Percentiles rank a stretch among this genome's conserved stretches.
These are phyloP conservation scores for Coracopsis vasa DNA, from an alignment of 2,113 vertebrate genomes.

Conservation along the genomic window DNA sequence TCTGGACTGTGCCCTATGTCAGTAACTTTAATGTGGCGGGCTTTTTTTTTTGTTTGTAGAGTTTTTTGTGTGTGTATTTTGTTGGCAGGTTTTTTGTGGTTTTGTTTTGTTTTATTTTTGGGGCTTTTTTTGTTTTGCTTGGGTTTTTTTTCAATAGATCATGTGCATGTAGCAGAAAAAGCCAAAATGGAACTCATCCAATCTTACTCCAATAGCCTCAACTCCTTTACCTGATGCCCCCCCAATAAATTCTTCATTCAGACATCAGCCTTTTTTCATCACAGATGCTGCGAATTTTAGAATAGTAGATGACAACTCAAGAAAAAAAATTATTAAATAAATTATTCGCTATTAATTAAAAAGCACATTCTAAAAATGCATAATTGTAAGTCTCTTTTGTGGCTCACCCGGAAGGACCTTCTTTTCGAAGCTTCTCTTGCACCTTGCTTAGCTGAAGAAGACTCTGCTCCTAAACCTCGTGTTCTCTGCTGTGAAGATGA, in stretches of 20 bases:
- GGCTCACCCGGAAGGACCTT: conserved; percentile 55
- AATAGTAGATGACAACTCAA: not conserved
- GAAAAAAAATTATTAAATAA: not conserved
- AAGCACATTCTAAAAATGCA: not conserved
- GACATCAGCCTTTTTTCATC: not conserved
- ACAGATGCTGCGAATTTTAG: not conserved
- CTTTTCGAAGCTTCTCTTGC: conserved; percentile 23
- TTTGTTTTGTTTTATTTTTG: no score
- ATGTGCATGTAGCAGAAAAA: not conserved
- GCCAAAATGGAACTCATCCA: not conserved
- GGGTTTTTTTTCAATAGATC: not conserved
- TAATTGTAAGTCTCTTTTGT: not conserved
- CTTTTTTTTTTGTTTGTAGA: no score
- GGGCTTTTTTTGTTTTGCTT: not conserved
- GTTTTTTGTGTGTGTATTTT: no score
- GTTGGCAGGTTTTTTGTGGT: not conserved
- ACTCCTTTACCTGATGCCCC: not conserved
- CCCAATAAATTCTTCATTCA: not conserved
- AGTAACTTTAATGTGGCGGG: not conserved
- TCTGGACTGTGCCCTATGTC: not conserved
- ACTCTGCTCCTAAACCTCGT: conserved; percentile 33
- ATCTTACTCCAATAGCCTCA: not conserved
- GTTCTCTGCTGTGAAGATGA: conserved; percentile 50
- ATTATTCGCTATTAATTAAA: not conserved
- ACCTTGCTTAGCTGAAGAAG: conserved; percentile 42